A percentile compares a stretch with the other conserved stretches of the same genome.
These are phyloP conservation scores for Neodiprion lecontei DNA, from an alignment of 1,140 invertebrate species.

Conservation along the genomic window DNA sequence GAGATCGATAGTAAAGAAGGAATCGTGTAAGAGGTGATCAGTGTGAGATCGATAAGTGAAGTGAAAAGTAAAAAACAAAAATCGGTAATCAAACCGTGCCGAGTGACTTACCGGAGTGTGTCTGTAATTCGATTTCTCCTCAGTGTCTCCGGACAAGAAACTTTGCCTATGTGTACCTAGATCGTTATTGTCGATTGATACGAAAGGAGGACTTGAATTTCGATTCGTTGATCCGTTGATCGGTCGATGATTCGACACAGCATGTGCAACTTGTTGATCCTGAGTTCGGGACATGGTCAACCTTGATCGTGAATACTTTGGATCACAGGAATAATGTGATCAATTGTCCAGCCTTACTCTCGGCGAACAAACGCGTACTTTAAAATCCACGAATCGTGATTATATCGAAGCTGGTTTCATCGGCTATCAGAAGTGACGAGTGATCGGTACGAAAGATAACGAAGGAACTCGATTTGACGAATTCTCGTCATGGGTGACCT, in stretches of 20 bases:
- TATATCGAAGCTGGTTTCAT: too few species aligned
- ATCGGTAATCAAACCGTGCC: background rate
- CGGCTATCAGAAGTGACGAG: too few species aligned
- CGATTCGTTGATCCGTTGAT: background rate
- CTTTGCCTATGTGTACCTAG: too few species aligned
- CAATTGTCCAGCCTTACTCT: conserved; percentile 41
- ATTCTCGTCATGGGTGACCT: conserved; percentile 52
- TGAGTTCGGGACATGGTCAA: background rate
- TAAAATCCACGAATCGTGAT: conserved; percentile 29
- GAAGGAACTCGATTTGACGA: conserved; percentile 25
- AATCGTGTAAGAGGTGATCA: too few species aligned
- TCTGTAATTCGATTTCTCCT: too few species aligned
- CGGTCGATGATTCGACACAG: background rate
- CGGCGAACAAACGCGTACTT: conserved; percentile 44
- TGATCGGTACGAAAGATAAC: conserved; percentile 25
- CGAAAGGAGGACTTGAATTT: too few species aligned
- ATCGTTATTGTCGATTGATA: too few species aligned
- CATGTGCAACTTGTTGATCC: background rate
- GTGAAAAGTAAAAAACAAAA: conserved; percentile 29
- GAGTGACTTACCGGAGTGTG: background rate
- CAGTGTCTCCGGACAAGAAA: too few species aligned
- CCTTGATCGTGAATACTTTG: background rate
- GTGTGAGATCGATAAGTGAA: background rate
- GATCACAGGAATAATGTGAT: background rate
- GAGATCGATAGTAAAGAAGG: too few species aligned